These are phyloP conservation scores for Centropristis striata DNA, from an alignment of 2,113 vertebrate species.

Conservation along the genomic window DNA sequence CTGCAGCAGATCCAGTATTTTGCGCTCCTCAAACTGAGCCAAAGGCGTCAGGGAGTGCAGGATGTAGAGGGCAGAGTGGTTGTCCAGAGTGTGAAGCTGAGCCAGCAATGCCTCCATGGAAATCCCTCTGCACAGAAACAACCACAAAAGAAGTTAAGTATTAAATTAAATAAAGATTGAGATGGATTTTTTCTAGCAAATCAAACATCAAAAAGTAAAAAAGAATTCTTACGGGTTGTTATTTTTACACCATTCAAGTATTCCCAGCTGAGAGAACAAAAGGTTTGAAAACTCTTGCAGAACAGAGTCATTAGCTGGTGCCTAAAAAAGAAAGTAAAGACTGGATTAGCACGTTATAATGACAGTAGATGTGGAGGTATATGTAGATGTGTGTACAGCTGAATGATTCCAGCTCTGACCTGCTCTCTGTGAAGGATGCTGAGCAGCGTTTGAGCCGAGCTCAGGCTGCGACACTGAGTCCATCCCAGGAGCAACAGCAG, in stretches of 20 bases:
- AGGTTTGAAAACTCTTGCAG: constrained; percentile 92
- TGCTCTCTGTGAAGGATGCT: constrained; percentile 88
- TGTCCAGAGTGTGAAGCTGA: constrained; percentile 92
- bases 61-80: constrained; percentile 92
- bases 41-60: constrained; percentile 93
- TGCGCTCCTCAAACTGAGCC: constrained; percentile 89
- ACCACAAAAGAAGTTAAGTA: not conserved
- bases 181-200: not conserved
- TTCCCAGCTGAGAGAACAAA: constrained; percentile 90
- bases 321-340: constrained; percentile 67
- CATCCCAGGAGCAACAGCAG: constrained; percentile 94
- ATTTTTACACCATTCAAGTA: constrained; percentile 95
- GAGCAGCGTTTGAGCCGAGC: constrained; percentile 90
- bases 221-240: constrained; percentile 79
- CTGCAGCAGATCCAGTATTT: constrained; percentile 91
- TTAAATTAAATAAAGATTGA: not conserved
- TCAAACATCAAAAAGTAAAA: not conserved
- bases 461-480: constrained; percentile 92
- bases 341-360: not conserved
- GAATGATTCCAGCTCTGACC: constrained; percentile 77
- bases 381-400: not conserved
- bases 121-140: constrained; percentile 74
- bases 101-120: constrained; percentile 87
- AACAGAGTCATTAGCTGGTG: constrained; percentile 86
- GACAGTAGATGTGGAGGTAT: not conserved